Evolutionary conservation across 2,888 invertebrate genomes (phyloP).

Genomic region (Trissolcus japonicus): DNA sequence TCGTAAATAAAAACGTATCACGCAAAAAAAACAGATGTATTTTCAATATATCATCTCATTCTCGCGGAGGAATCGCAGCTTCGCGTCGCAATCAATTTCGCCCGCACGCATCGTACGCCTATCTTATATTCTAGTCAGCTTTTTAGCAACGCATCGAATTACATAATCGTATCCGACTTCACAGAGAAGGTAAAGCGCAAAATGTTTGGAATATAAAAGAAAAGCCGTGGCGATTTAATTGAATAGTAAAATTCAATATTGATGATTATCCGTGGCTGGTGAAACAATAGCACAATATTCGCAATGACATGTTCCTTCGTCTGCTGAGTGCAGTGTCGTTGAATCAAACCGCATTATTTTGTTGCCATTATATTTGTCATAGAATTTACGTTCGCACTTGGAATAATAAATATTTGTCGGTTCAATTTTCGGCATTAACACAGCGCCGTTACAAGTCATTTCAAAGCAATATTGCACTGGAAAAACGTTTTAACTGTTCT

Average conservation of each 20-base stretch:
- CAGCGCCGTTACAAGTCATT: neutral
- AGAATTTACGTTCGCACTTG: conserved; percentile 20
- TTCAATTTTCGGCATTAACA: neutral
- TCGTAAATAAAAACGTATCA: conserved; percentile 29
- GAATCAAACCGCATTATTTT: conserved; percentile 20
- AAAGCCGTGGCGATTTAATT: neutral
- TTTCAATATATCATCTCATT: conserved; percentile 53
- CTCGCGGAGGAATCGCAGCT: conserved; percentile 2
- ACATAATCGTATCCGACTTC: conserved; percentile 58
- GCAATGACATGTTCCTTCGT: conserved; percentile 55
- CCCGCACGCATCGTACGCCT: conserved; percentile 62
- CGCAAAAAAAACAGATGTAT: conserved; percentile 40
- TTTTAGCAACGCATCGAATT: conserved; percentile 73
- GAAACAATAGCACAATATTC: conserved; percentile 52
- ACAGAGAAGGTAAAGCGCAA: conserved; percentile 26
- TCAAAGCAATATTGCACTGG: conserved; percentile 1
- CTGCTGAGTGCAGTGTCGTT: conserved; percentile 53
- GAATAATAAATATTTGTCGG: neutral
- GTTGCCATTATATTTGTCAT: conserved; percentile 31
- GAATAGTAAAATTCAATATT: conserved; percentile 1
- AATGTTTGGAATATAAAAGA: conserved; percentile 14
- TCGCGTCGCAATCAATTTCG: conserved; percentile 27
- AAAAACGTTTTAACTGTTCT: neutral
- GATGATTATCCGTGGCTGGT: conserved; percentile 33
- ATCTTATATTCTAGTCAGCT: conserved; percentile 75